These are phyloP conservation scores for Phrynosoma blainvillii DNA, from an alignment of 2,113 vertebrate genomes.

Conservation along the genomic window DNA sequence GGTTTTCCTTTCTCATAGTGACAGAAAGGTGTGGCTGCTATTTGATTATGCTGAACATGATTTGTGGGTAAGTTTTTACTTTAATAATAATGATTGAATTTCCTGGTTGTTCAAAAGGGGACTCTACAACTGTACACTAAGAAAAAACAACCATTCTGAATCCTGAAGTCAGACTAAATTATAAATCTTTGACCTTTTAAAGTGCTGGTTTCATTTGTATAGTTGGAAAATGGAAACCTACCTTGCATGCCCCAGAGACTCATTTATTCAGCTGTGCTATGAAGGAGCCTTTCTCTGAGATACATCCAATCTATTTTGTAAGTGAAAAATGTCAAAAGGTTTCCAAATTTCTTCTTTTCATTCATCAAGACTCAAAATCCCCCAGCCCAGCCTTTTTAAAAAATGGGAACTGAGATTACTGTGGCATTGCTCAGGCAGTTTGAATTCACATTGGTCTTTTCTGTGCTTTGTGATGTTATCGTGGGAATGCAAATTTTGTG, in stretches of 20 bases:
- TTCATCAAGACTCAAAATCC: too few species aligned
- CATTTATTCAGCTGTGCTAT: not conserved
- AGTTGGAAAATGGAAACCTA: not conserved
- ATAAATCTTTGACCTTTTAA: not conserved
- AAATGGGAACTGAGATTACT: not conserved
- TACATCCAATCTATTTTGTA: not conserved
- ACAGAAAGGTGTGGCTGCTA: slow-evolving; percentile 91
- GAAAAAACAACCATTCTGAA: not conserved
- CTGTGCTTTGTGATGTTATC: not conserved
- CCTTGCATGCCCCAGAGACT: not conserved
- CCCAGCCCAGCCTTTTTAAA: not conserved
- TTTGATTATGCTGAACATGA: slow-evolving; percentile 94
- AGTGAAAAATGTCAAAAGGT: not conserved
- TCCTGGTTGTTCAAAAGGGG: not conserved
- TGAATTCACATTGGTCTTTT: not conserved
- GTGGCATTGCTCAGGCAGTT: not conserved
- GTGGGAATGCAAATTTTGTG: not conserved
- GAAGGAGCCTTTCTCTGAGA: not conserved
- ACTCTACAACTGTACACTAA: not conserved
- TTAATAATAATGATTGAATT: not conserved
- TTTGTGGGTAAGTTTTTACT: slow-evolving; percentile 83
- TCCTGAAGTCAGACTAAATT: slow-evolving; percentile 3
- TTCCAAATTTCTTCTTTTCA: not conserved
- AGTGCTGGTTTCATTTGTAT: not conserved
- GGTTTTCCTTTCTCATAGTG: slow-evolving; percentile 92